Percentiles rank a stretch among this genome's conserved stretches.
Evolutionary conservation across 2,113 vertebrate species (phyloP).

Genomic region (Brienomyrus brachyistius): DNA sequence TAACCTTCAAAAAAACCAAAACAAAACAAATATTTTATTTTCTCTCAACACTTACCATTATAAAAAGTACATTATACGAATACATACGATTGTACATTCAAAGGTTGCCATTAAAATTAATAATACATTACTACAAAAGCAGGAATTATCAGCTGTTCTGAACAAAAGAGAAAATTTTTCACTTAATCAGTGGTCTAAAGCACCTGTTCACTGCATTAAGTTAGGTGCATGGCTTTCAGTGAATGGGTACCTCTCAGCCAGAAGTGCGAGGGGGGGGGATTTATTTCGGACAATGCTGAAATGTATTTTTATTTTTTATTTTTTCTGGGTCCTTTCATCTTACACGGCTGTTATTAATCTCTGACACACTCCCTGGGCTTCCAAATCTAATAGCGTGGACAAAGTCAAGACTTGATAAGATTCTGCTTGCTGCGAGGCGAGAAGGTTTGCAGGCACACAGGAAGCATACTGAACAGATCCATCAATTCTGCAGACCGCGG

Average conservation of each 20-base stretch:
- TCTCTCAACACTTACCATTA: not conserved
- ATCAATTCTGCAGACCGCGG: constrained; percentile 56
- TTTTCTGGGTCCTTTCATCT: not conserved
- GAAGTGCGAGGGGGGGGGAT: not conserved
- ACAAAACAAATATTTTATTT: not conserved
- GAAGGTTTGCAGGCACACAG: constrained; percentile 39
- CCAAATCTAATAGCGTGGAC: constrained; percentile 14
- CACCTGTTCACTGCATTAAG: constrained; percentile 19
- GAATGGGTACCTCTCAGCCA: not conserved
- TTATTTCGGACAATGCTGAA: constrained; percentile 2
- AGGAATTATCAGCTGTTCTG: not conserved
- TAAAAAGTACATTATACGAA: not conserved
- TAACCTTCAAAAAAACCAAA: not conserved
- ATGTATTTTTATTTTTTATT: not conserved
- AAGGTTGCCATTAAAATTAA: constrained; percentile 6
- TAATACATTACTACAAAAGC: not conserved
- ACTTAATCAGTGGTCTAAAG: not conserved
- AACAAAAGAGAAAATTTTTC: not conserved
- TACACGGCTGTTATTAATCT: constrained; percentile 23
- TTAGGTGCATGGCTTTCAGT: not conserved
- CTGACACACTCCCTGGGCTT: constrained; percentile 18
- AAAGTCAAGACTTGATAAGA: constrained; percentile 22
- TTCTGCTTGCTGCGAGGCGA: constrained; percentile 25
- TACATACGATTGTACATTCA: not conserved
- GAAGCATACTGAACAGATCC: constrained; percentile 58